These are phyloP conservation scores for Thryonomys swinderianus DNA, from an alignment of 2,113 vertebrate genomes.

Conservation along the genomic window DNA sequence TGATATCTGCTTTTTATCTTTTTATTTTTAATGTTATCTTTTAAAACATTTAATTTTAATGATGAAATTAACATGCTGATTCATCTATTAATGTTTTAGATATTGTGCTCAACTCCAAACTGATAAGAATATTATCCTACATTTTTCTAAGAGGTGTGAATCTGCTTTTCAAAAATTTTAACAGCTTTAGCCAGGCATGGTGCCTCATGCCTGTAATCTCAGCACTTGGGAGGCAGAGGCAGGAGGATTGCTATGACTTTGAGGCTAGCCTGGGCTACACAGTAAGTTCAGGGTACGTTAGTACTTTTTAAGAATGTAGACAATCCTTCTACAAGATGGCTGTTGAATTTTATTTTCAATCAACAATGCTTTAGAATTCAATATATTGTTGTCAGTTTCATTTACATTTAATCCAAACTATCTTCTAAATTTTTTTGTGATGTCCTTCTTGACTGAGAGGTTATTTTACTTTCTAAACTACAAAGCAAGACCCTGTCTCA, in stretches of 20 bases:
- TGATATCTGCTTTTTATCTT: not conserved
- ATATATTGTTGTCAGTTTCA: not conserved
- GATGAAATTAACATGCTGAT: not conserved
- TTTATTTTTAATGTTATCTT: not conserved
- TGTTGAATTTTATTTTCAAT: not conserved
- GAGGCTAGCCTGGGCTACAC: too few species aligned
- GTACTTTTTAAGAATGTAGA: not conserved
- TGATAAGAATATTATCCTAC: not conserved
- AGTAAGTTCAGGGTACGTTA: not conserved
- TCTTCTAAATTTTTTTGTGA: not conserved
- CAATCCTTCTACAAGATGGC: not conserved
- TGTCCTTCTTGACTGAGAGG: not conserved
- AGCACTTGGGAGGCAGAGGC: too few species aligned
- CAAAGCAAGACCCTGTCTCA: too few species aligned
- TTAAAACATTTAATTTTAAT: not conserved
- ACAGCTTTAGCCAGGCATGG: too few species aligned
- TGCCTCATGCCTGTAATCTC: too few species aligned
- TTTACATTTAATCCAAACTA: not conserved
- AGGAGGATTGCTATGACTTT: too few species aligned
- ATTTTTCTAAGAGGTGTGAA: not conserved
- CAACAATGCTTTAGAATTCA: not conserved
- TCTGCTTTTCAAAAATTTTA: not conserved
- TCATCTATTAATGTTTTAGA: not conserved
- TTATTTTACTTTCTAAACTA: constrained; percentile 2
- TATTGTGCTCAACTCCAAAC: not conserved